These are phyloP conservation scores for Lagorchestes hirsutus DNA, from an alignment of 2,797 vertebrate species.

Conservation along the genomic window DNA sequence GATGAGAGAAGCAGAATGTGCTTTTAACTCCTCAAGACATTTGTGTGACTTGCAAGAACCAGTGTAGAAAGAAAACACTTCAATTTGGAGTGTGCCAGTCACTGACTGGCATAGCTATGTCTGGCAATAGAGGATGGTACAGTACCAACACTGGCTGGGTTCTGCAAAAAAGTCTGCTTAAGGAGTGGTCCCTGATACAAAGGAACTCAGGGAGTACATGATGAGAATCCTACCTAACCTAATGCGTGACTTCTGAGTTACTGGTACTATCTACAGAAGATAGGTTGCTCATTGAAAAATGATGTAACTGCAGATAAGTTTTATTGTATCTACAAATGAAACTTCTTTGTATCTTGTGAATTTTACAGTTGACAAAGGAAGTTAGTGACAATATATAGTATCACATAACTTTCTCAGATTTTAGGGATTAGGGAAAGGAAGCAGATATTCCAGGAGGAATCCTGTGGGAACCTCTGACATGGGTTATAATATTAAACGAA, in stretches of 20 bases:
- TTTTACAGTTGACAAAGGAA: background rate
- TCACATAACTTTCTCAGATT: background rate
- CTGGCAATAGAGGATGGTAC: background rate
- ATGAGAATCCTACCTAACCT: background rate
- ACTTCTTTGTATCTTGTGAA: background rate
- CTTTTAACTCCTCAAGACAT: background rate
- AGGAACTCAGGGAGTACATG: background rate
- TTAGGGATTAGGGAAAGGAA: background rate
- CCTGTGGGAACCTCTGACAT: background rate
- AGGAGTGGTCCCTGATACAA: no score
- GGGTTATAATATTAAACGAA: background rate
- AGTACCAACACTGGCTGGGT: no score
- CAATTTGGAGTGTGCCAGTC: background rate
- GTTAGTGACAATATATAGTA: background rate
- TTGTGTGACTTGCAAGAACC: background rate
- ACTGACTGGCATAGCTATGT: background rate
- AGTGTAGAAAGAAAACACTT: background rate
- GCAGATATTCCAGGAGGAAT: background rate
- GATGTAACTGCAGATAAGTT: background rate
- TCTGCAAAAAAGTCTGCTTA: background rate
- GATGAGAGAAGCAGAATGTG: background rate
- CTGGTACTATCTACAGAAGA: background rate
- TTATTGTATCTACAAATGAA: background rate
- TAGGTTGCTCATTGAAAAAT: background rate
- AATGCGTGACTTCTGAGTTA: background rate